These are phyloP conservation scores for Ptychochromis oligacanthus DNA, from an alignment of 2,113 vertebrate species.

Conservation along the genomic window DNA sequence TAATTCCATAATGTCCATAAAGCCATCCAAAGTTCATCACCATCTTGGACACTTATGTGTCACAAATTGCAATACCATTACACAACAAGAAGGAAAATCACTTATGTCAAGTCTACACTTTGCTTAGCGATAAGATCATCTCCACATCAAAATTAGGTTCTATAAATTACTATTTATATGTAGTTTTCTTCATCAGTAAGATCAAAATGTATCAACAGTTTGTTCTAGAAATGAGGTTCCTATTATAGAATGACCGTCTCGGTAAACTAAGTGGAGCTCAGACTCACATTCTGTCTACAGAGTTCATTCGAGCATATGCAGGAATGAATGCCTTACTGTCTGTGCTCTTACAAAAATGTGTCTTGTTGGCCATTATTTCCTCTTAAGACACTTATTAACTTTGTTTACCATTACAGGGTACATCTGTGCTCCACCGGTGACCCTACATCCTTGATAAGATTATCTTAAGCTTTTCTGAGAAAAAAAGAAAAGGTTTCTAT, in stretches of 20 bases:
- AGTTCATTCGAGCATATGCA: neutral
- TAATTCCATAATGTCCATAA: neutral
- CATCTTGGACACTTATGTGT: neutral
- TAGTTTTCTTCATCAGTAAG: neutral
- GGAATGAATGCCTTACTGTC: neutral
- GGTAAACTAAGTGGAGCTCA: neutral
- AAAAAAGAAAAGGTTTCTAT: neutral
- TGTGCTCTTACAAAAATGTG: neutral
- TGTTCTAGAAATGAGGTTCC: neutral
- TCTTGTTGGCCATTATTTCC: neutral
- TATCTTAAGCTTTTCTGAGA: neutral
- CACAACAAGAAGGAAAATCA: neutral
- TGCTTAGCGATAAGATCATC: neutral
- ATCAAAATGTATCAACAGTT: neutral
- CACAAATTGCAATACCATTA: neutral
- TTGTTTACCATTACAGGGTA: neutral
- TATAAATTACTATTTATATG: neutral
- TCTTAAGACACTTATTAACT: constrained; percentile 5
- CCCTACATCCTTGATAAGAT: constrained; percentile 6
- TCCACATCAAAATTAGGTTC: neutral
- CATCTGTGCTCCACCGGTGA: constrained; percentile 18
- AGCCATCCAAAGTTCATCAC: neutral
- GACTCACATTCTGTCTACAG: neutral
- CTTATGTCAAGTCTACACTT: neutral
- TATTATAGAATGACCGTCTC: constrained; percentile 27